Percentiles rank a stretch among this genome's conserved stretches.
Evolutionary conservation across 2,888 invertebrate species (phyloP).

Genomic region (Quadroppia sp.): DNA sequence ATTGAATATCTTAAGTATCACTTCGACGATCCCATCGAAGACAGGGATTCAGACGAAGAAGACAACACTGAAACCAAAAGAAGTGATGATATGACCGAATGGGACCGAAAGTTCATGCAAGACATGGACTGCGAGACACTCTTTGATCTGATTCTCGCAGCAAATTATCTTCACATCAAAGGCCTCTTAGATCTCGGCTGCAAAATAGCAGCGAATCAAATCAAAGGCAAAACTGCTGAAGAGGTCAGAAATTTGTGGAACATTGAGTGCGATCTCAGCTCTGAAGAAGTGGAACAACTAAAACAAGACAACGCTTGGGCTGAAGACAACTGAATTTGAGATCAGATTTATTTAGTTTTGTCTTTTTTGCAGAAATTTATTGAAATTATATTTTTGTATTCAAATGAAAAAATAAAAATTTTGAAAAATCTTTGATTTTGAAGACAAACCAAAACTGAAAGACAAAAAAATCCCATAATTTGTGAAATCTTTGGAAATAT

Average conservation of each 20-base stretch:
- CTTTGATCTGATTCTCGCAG: conserved; percentile 58
- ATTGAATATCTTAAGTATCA: conserved; percentile 57
- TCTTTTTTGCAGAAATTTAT: too few relatives aligned
- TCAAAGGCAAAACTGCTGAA: conserved; percentile 55
- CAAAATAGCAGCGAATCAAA: conserved; percentile 57
- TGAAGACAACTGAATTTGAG: conserved; percentile 21
- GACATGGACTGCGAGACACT: conserved; percentile 59
- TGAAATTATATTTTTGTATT: too few relatives aligned
- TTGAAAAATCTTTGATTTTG: too few relatives aligned
- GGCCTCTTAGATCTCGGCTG: conserved; percentile 58
- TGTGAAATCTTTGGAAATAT: too few relatives aligned
- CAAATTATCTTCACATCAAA: conserved; percentile 56
- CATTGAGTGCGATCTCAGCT: conserved; percentile 56
- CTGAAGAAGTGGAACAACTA: conserved; percentile 56
- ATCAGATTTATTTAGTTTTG: too few relatives aligned
- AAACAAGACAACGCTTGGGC: conserved; percentile 45
- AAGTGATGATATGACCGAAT: conserved; percentile 53
- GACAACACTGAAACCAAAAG: conserved; percentile 71
- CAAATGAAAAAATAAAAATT: too few relatives aligned
- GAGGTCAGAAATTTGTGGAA: conserved; percentile 56
- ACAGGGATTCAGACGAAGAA: conserved; percentile 61
- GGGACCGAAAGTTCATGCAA: conserved; percentile 59
- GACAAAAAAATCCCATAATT: too few relatives aligned
- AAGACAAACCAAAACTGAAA: too few relatives aligned
- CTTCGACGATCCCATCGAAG: conserved; percentile 59